Evolutionary conservation across 2,113 vertebrate species (phyloP), one percentile per base, ranked within the genome.

Genomic region (Grus americana): DNA sequence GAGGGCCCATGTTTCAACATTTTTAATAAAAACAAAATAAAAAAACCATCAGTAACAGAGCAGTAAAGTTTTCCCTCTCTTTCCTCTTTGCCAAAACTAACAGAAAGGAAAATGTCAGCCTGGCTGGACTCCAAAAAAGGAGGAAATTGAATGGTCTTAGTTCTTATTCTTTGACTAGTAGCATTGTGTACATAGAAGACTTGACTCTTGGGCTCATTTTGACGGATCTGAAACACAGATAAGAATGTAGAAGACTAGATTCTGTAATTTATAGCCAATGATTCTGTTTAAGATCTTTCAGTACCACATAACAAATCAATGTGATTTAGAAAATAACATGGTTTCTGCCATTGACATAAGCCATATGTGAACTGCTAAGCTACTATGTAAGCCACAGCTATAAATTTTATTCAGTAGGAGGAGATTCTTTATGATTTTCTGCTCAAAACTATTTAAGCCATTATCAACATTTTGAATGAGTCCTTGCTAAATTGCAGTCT

Each of bases 1-100:
- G 87, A 97, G 92, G 55, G 97, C 97, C 98, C 97, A 98, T 98
- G 98, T 98, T 98, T 98, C 98, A 98, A 98, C 98, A 98, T 98
- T 98, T 98, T 98, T 98, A 98, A 98, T 98, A 98, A 98, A 98
- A 98, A 98, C 98, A 98, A 98, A 98, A 98, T 98, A 98, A 98
- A 98, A 98, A 98, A 98, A 93, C 59, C 97, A 98, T 98, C 98
- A 98, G 97, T 98, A 98, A 98, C 97, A 97, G 98, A 98, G 97
- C 96, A 98, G 98, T 98, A 98, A 98, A 98, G 95, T 98, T 98
- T 97, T 97, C 97, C 96, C 82, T 97, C 97, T 98, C 97, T 98
- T 97, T 97, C 98, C 84, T 95, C 95, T 80, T 97, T 98, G 98
- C 98, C 98, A 98, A 98, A 98, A 98, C 98, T 97, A 98, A 98